These are phyloP conservation scores for Nemotelus nigrinus DNA, from an alignment of 2,888 invertebrate species.

Conservation along the genomic window DNA sequence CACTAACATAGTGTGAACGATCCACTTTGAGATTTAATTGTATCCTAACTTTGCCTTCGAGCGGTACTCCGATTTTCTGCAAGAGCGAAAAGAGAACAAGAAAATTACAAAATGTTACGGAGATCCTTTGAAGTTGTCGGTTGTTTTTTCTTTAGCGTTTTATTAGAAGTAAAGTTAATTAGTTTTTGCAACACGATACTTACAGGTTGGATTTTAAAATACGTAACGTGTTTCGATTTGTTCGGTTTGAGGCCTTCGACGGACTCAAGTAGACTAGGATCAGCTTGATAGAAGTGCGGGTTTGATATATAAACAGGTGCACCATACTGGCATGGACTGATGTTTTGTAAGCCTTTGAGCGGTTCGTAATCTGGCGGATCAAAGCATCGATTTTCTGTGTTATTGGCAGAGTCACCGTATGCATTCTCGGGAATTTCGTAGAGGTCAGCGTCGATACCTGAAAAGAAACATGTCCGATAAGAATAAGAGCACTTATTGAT, in stretches of 20 bases:
- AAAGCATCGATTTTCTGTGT: slow-evolving; percentile 78
- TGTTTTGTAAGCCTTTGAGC: slow-evolving; percentile 81
- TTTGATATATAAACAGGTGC: slow-evolving; percentile 90
- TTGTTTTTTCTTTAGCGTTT: not conserved
- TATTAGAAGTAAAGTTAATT: not conserved
- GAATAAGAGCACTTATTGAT: not conserved
- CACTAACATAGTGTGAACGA: slow-evolving; percentile 74
- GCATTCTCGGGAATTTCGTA: slow-evolving; percentile 78
- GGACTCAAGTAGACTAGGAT: slow-evolving; percentile 72
- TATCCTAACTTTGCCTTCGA: slow-evolving; percentile 83
- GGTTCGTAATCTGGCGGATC: slow-evolving; percentile 75
- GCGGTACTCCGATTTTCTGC: slow-evolving; percentile 85
- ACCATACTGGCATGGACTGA: slow-evolving; percentile 87
- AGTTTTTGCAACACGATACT: slow-evolving; percentile 56
- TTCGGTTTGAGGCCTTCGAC: slow-evolving; percentile 79
- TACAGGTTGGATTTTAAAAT: slow-evolving; percentile 88
- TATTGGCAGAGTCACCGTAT: slow-evolving; percentile 74
- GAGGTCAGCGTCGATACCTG: slow-evolving; percentile 76
- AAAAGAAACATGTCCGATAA: slow-evolving; percentile 45
- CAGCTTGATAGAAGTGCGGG: slow-evolving; percentile 88
- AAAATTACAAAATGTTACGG: slow-evolving; percentile 46
- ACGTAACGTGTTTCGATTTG: slow-evolving; percentile 76
- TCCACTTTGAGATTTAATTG: slow-evolving; percentile 85
- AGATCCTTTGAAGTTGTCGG: not conserved
- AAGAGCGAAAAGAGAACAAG: slow-evolving; percentile 52